Base-by-base conservation (phyloP, 30 jellyfish, hydroid and myxozoan species). In the Catostylus mosaicus region DNA sequence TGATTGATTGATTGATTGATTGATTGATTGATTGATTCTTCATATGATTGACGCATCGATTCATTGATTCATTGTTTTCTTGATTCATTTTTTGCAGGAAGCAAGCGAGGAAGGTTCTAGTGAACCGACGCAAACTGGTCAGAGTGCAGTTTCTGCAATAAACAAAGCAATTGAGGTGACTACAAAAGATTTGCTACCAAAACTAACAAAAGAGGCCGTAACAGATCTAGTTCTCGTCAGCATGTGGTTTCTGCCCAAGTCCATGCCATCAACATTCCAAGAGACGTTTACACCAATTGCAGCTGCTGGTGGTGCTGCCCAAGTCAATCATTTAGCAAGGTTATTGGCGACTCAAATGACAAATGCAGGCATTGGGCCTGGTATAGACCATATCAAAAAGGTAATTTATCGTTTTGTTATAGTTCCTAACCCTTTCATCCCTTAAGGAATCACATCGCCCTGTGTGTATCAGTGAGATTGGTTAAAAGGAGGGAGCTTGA, bases 221-320 rank as follows among this genome's bases (percentile, higher is more conserved):
- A 93, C 98, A 0, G 96, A 93, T 29, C 90, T 93, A 27, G 98
- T 93, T 0, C 88, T 93, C 23, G 97, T 93, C 67, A 87, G 97
- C 70, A 93, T 93, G 98, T 78, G 93, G 88, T 87, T 75, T 62
- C 76, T 93, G 32, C 98, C 98, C 16, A 77, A 93, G 70, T 33
- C 96, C 1, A 87, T 93, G 97, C 98, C 98, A 0, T 56, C 96
- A 22, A 94, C 89, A 30, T 93, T 93, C 71, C 98, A 86, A 78
- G 96, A 93, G 77, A 93, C 98, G 10, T 93, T 93, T 76, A 93
- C 98, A 3, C 98, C 98, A 0, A 93, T 93, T 30, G 98, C 98
- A 0, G 98, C 98, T 8, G 98, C 98, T 0, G 98, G 98, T 16
- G 94, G 98, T 20, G 73, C 80, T 27, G 93, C 98, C 2, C 98